A percentile compares a stretch with the other conserved stretches of the same genome.
Conservation (phyloP, 2,113 vertebrate species). For the Semnornis frantzii region DNA sequence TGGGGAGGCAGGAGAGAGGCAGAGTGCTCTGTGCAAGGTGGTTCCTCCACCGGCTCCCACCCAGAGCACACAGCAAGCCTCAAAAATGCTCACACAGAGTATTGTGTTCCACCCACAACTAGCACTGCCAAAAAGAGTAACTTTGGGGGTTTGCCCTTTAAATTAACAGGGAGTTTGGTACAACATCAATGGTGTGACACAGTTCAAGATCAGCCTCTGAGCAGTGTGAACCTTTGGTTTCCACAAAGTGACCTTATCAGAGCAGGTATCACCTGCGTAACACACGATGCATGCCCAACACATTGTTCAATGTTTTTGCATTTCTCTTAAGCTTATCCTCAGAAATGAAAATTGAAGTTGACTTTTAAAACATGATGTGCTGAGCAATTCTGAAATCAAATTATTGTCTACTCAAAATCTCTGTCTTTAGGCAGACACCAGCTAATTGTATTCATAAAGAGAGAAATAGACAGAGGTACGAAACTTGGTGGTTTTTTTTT, state of each 20-base stretch:
- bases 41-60: not conserved
- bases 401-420: not conserved
- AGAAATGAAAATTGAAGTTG: not conserved
- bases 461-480: not conserved
- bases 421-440: not conserved
- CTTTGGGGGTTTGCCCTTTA: not conserved
- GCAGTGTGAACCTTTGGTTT: not conserved
- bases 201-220: not conserved
- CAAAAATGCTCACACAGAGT: not conserved
- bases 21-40: rapidly evolving
- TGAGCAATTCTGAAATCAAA: not conserved
- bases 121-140: not conserved
- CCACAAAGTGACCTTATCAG: not conserved
- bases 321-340: not conserved
- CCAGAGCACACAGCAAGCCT: not conserved
- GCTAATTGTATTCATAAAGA: not conserved
- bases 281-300: not conserved
- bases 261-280: not conserved
- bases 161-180: not conserved
- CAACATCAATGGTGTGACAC: not conserved
- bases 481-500: not conserved
- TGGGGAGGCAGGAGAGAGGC: not conserved
- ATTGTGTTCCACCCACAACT: not conserved
- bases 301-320: not conserved
- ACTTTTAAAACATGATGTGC: not conserved